Evolutionary conservation across 2,797 vertebrate genomes (phyloP).

Genomic region (Pipistrellus kuhlii): DNA sequence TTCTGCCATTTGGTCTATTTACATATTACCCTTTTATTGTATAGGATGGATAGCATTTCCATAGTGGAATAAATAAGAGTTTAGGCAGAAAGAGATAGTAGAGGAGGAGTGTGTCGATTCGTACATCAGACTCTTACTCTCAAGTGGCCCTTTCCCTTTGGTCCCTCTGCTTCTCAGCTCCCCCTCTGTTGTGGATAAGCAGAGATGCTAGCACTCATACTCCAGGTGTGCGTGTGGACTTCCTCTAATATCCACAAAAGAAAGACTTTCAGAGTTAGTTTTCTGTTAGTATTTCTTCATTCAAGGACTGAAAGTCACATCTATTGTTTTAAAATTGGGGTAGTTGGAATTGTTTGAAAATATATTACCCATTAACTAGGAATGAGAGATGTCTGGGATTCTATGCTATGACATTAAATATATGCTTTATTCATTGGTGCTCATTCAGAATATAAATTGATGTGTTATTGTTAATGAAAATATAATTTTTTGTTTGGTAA

Average conservation of each 20-base stretch:
- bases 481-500: slow-evolving; percentile 66
- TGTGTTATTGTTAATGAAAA: slow-evolving; percentile 67
- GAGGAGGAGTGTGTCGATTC: not conserved
- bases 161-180: not conserved
- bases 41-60: not conserved
- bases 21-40: too few relatives aligned
- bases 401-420: slow-evolving; percentile 47
- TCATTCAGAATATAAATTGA: slow-evolving; percentile 60
- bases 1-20: too few relatives aligned
- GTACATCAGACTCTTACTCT: not conserved
- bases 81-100: slow-evolving; percentile 11
- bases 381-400: slow-evolving; percentile 31
- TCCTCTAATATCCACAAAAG: not conserved
- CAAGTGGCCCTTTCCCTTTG: not conserved
- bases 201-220: not conserved
- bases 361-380: slow-evolving; percentile 24
- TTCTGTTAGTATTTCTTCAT: slow-evolving; percentile 25
- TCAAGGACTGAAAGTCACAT: not conserved
- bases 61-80: not conserved
- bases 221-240: not conserved
- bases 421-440: slow-evolving; percentile 56
- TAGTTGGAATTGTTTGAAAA: slow-evolving; percentile 51
- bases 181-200: not conserved
- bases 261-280: not conserved
- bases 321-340: not conserved